Evolutionary conservation across 2,113 vertebrate species (phyloP), one percentile per base, ranked within the genome.

Genomic region (Oenanthe melanoleuca): DNA sequence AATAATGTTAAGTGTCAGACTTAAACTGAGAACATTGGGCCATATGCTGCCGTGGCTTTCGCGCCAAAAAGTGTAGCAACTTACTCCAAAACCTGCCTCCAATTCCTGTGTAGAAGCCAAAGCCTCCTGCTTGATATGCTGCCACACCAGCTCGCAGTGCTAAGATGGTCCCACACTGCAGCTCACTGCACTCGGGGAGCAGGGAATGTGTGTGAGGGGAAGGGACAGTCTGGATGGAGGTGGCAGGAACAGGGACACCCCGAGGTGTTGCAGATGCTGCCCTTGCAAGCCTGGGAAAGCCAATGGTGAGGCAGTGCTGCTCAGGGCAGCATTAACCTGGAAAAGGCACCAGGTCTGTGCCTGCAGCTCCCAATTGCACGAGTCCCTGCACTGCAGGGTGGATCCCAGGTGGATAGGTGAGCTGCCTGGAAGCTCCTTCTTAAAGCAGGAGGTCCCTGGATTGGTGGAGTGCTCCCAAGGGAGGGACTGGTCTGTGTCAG

Each of bases 1-100:
- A 97, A 97, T 96, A 97, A 97, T 96, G 96, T 96, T 97, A 97
- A 97, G 96, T 97, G 96, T 97, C 96, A 96, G 96, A 96, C 96
- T 97, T 97, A 96, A 97, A 96, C 95, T 92, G 96, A 97, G 95
- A 96, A 97, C 95, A 97, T 80, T 97, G 95, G 96, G 96, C 96
- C 96, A 97, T 97, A 97, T 97, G 96, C 95, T 97, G 92, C 95
- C 19, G 0, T 88, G 92, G 77, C 95, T 97, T 94, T 92, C 45
- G 0, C 92, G 96, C 96, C 96, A 97, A 91, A 96, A 97, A 96
- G 96, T 96, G 83, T 94, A 93, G 95, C 95, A 95, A 97, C 95
- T 97, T 97, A 90, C 95, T 97, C 95, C 96, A 97, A 97, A 97
- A 96, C 92, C 96, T 97, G 95, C 93, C 90, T 97, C 90, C 96